phyloP scores from a whole-genome alignment of 2,888 invertebrate species.

The Hirtodrosophila alboralis region DNA sequence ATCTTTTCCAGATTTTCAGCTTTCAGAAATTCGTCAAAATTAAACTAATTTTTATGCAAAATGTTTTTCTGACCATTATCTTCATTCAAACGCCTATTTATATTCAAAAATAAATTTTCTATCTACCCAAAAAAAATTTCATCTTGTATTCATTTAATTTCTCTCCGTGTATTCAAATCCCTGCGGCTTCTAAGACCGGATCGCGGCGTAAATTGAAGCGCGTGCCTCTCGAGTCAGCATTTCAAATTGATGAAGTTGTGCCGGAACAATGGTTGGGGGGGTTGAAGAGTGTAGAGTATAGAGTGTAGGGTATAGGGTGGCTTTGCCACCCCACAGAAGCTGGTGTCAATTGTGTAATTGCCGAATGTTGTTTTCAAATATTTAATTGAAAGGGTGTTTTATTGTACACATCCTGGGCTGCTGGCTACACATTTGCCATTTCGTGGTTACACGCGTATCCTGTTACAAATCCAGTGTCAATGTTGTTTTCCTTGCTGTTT shows the following conservation, averaged over 20 bases:
- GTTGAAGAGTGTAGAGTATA: neutral
- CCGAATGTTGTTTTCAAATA: slow-evolving; percentile 80
- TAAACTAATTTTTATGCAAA: too few relatives aligned
- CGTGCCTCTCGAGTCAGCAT: slow-evolving; percentile 70
- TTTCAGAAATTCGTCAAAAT: too few relatives aligned
- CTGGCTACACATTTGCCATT: slow-evolving; percentile 60
- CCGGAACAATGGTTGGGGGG: slow-evolving; percentile 13
- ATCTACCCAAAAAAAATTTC: too few relatives aligned
- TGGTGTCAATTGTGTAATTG: slow-evolving; percentile 82
- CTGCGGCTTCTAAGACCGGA: slow-evolving; percentile 52
- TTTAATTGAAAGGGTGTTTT: slow-evolving; percentile 82
- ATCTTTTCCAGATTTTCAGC: too few relatives aligned
- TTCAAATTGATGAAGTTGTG: slow-evolving; percentile 82
- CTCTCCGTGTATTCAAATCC: slow-evolving; percentile 62
- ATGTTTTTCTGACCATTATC: too few relatives aligned
- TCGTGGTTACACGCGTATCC: slow-evolving; percentile 84
- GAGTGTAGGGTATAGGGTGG: slow-evolving; percentile 5
- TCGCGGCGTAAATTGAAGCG: slow-evolving; percentile 63
- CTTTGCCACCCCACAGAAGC: slow-evolving; percentile 40
- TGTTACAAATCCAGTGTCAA: slow-evolving; percentile 82
- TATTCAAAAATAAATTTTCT: too few relatives aligned
- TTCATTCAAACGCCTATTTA: too few relatives aligned
- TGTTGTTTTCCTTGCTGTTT: slow-evolving; percentile 71
- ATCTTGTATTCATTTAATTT: neutral
- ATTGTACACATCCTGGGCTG: slow-evolving; percentile 17